Base-by-base conservation (phyloP, 2,113 vertebrate genomes). In the Myotis lucifugus region DNA sequence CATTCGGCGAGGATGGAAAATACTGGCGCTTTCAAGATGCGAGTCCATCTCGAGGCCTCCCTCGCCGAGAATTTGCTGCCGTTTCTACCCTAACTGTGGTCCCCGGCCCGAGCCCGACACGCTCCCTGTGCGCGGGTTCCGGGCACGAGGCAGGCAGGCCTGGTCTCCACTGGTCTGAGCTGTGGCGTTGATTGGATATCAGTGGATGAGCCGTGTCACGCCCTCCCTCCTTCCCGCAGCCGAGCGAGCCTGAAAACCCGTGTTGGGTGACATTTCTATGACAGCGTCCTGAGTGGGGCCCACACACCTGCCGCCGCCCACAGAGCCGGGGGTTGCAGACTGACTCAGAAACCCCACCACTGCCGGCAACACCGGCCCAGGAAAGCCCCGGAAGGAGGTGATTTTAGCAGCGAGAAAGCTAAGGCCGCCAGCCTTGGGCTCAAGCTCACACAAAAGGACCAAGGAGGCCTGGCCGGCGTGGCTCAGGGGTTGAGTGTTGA, bases 1-100 rank as follows among this genome's bases (percentile, higher is more conserved):
- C 98, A 98, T 98, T 98, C 97, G 95, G 97, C 95, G 85, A 14
- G 46, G 97, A 97, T 98, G 98, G 97, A 97, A 98, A 98, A 98
- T 91, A 97, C 56, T 96, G 96, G 97, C 96, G 97, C 96, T 97
- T 98, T 98, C 97, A 98, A 97, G 98, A 98, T 85, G 97, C 76
- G 94, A 98, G 97, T 98, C 97, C 90, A 94, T 98, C 98, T 97
- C 94, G 97, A 98, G 97, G 93, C 97, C 94, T 96, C 96, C 29
- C 61, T 42, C 48, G 89, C n/a, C 81, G 70, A 79, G 73, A 56
- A 88, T 76, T 77, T 74, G 72, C 37, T 54, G 37, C 8, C 85
- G 32, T 69, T 72, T 87, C 66, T 85, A 42, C 73, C 27, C 64
- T 76, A 77, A 96, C 85, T 52, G 14, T 15, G n/a, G 27, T 32